Evolutionary conservation across 1,140 invertebrate genomes (phyloP).

Genomic region (Cephus cinctus): DNA sequence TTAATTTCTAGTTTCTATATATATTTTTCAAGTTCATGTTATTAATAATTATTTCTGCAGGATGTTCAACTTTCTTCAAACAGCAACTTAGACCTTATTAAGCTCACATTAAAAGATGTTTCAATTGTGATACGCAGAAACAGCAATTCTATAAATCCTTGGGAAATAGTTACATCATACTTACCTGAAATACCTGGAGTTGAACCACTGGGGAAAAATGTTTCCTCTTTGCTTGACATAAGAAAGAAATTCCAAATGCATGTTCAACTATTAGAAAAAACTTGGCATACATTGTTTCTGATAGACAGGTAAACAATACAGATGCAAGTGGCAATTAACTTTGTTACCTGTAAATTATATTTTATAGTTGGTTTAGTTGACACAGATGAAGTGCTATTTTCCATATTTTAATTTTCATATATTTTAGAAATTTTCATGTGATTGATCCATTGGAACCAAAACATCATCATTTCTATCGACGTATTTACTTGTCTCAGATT

Average conservation of each 20-base stretch:
- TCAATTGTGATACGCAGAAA: slow-evolving; percentile 22
- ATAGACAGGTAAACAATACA: neutral
- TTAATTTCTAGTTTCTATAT: slow-evolving; percentile 19
- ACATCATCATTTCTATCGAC: slow-evolving; percentile 43
- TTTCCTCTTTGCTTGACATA: slow-evolving; percentile 26
- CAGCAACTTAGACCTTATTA: slow-evolving; percentile 27
- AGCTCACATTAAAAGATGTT: slow-evolving; percentile 28
- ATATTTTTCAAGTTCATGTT: slow-evolving; percentile 16
- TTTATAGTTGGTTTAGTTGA: neutral
- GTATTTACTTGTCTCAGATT: slow-evolving; percentile 42
- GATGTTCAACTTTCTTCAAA: slow-evolving; percentile 26
- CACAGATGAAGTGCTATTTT: slow-evolving; percentile 9
- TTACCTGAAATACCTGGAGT: slow-evolving; percentile 33
- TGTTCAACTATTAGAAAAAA: slow-evolving; percentile 31
- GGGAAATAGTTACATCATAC: slow-evolving; percentile 44
- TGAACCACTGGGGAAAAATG: slow-evolving; percentile 25
- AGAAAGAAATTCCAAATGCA: slow-evolving; percentile 28
- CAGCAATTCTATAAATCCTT: slow-evolving; percentile 19
- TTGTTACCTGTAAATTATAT: neutral
- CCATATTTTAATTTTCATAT: slow-evolving; percentile 11
- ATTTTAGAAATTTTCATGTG: slow-evolving; percentile 42
- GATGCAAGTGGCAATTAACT: slow-evolving; percentile 41
- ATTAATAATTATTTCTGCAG: neutral
- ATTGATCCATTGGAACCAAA: slow-evolving; percentile 44
- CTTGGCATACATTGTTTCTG: slow-evolving; percentile 32